phyloP scores from a whole-genome alignment of 2,113 vertebrate genomes.

The Pomatostomus ruficeps region DNA sequence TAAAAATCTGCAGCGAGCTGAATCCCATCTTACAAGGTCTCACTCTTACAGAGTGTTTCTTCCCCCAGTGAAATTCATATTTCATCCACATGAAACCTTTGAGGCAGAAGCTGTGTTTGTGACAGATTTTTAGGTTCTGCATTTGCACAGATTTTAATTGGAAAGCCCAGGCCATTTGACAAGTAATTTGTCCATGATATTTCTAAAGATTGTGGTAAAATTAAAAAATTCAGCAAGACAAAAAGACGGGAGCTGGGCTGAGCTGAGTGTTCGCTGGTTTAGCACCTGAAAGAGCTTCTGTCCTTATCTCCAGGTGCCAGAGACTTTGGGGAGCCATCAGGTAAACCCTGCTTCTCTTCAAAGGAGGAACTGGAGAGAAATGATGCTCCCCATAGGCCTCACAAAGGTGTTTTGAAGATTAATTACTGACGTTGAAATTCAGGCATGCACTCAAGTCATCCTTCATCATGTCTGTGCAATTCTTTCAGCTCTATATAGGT shows the following conservation, averaged over 20 bases:
- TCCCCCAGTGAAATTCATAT: background rate
- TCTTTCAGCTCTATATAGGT: constrained; percentile 10
- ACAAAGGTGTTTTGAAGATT: constrained; percentile 20
- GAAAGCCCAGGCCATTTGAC: background rate
- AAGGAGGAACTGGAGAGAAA: background rate
- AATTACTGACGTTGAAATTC: background rate
- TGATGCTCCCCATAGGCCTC: background rate
- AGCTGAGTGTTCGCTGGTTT: background rate
- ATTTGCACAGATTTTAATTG: constrained; percentile 26
- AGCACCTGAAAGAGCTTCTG: background rate
- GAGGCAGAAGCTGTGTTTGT: background rate
- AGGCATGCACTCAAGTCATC: constrained; percentile 8
- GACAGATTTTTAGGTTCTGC: background rate
- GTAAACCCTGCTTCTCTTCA: background rate
- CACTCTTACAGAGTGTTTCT: background rate
- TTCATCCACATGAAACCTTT: background rate
- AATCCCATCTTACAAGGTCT: constrained; percentile 58
- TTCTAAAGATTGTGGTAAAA: background rate
- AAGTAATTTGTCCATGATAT: background rate
- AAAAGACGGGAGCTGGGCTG: background rate
- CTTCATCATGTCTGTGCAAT: background rate
- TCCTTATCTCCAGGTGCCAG: background rate
- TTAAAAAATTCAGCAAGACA: background rate
- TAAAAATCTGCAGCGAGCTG: constrained; percentile 57
- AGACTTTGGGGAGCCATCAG: background rate